phyloP scores from a whole-genome alignment of 2,797 vertebrate genomes.

The Loriculus beryllinus region DNA sequence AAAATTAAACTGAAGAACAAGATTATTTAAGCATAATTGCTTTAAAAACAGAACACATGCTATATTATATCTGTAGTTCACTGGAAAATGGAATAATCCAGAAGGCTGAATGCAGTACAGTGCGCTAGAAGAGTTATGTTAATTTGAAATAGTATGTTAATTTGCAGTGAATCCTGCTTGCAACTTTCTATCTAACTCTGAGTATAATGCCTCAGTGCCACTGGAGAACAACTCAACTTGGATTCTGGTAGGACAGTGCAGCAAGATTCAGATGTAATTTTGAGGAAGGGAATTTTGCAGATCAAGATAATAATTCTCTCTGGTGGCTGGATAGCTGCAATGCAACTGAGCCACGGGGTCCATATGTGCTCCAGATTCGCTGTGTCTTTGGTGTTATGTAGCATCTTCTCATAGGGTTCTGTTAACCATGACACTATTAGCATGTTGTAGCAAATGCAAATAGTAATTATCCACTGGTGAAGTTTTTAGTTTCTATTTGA shows the following conservation, averaged over 20 bases:
- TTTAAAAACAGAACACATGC: constrained; percentile 60
- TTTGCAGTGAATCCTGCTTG: neutral
- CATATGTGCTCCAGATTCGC: neutral
- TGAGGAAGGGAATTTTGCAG: neutral
- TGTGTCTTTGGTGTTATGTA: rapidly evolving
- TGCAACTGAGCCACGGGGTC: rapidly evolving
- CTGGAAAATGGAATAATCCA: constrained; percentile 58
- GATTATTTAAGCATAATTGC: constrained; percentile 68
- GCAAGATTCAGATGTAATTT: neutral
- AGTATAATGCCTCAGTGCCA: neutral
- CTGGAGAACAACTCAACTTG: neutral
- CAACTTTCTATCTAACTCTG: neutral
- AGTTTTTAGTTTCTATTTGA: neutral
- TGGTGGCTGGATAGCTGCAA: neutral
- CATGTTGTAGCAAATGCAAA: neutral
- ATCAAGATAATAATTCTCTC: neutral
- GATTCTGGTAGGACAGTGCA: neutral
- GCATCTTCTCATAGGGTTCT: neutral
- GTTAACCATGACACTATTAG: neutral
- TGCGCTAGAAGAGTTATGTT: neutral
- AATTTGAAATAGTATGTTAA: neutral
- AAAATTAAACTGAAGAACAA: constrained; percentile 62
- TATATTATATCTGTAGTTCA: constrained; percentile 31
- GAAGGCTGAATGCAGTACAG: neutral
- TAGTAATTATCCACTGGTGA: neutral